These are phyloP conservation scores for Myioborus miniatus DNA, from an alignment of 2,797 vertebrate genomes.

Conservation along the genomic window DNA sequence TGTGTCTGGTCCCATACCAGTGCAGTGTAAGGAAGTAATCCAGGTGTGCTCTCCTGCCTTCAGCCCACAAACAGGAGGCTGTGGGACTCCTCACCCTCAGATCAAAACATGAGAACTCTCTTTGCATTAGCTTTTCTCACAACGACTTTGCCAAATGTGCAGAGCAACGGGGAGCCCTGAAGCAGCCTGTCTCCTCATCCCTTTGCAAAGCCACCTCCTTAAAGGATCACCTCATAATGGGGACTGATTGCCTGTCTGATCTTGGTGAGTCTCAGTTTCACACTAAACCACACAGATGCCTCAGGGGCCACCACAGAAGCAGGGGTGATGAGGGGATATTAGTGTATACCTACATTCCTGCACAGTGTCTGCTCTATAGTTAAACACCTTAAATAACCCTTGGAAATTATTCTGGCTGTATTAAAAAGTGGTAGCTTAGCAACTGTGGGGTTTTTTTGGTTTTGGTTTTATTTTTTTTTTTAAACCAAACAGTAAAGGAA, in stretches of 20 bases:
- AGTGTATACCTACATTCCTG: neutral
- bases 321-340: neutral
- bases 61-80: neutral
- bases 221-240: neutral
- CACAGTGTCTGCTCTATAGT: neutral
- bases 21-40: neutral
- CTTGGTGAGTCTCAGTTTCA: neutral
- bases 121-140: neutral
- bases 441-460: neutral
- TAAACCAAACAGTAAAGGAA: neutral
- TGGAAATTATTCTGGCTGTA: constrained; percentile 43
- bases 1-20: neutral
- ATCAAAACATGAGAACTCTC: neutral
- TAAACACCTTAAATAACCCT: constrained; percentile 61
- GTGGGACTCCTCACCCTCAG: neutral
- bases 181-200: neutral
- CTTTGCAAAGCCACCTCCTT: neutral
- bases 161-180: neutral
- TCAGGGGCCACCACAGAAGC: neutral
- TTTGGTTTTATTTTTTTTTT: too few species aligned
- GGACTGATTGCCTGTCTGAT: neutral
- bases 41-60: neutral
- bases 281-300: neutral
- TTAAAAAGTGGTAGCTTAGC: constrained; percentile 54
- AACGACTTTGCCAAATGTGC: neutral